phyloP scores from a whole-genome alignment of 2,888 invertebrate species.

The Schizaphis graminum region DNA sequence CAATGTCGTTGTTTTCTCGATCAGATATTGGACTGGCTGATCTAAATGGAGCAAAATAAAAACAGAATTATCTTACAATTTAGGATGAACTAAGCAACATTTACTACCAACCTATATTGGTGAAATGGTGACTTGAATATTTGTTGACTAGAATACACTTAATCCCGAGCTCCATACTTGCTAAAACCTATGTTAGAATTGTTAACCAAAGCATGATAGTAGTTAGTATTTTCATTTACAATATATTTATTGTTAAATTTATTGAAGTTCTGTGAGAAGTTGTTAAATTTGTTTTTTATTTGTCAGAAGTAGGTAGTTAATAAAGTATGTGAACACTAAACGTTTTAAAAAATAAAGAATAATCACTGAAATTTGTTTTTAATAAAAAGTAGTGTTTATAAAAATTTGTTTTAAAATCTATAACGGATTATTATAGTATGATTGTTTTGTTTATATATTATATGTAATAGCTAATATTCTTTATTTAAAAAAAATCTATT shows the following conservation, averaged over 20 bases:
- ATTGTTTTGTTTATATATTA: not conserved
- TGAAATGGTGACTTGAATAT: conserved; percentile 47
- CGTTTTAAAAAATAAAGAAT: not conserved
- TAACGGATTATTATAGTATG: not conserved
- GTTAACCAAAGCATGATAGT: conserved; percentile 55
- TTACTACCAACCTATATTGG: conserved; percentile 62
- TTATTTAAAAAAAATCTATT: not conserved
- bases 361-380: not conserved
- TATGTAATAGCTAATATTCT: not conserved
- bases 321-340: not conserved
- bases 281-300: not conserved
- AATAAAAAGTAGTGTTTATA: not conserved
- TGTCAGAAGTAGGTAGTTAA: conserved; percentile 18
- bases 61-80: not conserved
- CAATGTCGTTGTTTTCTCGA: conserved; percentile 29
- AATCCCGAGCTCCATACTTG: conserved; percentile 43
- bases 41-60: conserved; percentile 15
- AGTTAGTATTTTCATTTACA: conserved; percentile 38
- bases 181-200: conserved; percentile 66
- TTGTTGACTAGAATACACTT: conserved; percentile 65
- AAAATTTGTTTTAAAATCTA: not conserved
- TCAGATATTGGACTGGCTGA: conserved; percentile 59
- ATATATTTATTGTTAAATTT: conserved; percentile 3
- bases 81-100: not conserved
- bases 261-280: not conserved